A percentile compares a stretch with the other conserved stretches of the same genome.
Evolutionary conservation across 2,797 vertebrate genomes (phyloP).

Genomic region (Typhlichthys subterraneus): DNA sequence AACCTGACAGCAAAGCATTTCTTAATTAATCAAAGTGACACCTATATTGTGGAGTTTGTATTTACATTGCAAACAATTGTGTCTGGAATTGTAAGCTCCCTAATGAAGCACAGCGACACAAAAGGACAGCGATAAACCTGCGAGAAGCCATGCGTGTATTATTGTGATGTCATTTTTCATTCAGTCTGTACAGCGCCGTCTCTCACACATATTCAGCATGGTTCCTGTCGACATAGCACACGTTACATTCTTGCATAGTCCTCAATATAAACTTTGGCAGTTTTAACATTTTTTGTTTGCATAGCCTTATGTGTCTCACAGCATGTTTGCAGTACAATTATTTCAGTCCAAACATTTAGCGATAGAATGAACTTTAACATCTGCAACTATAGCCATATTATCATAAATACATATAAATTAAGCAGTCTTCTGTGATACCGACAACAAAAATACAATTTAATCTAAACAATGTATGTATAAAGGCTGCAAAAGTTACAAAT

Average conservation of each 20-base stretch:
- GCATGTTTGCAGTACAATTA: too few relatives aligned
- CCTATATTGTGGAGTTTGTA: not conserved
- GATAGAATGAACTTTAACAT: not conserved
- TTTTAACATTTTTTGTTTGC: too few relatives aligned
- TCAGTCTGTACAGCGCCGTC: not conserved
- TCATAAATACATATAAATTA: not conserved
- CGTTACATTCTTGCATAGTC: not conserved
- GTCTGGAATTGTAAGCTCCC: not conserved
- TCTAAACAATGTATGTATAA: not conserved
- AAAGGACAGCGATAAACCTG: constrained; percentile 8
- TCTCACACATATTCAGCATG: not conserved
- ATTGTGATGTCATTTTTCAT: not conserved
- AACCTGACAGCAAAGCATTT: not conserved
- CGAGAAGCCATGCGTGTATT: constrained; percentile 24
- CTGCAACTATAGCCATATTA: not conserved
- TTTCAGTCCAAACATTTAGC: not conserved
- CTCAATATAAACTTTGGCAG: too few relatives aligned
- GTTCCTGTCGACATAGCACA: not conserved
- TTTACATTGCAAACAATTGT: constrained; percentile 1
- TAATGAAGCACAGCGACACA: not conserved
- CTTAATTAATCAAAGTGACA: not conserved
- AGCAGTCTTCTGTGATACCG: not conserved
- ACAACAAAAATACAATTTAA: not conserved
- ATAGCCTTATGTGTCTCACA: too few relatives aligned
- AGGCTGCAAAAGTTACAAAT: not conserved